These are phyloP conservation scores for Murina feae DNA, from an alignment of 2,113 vertebrate species.

Conservation along the genomic window DNA sequence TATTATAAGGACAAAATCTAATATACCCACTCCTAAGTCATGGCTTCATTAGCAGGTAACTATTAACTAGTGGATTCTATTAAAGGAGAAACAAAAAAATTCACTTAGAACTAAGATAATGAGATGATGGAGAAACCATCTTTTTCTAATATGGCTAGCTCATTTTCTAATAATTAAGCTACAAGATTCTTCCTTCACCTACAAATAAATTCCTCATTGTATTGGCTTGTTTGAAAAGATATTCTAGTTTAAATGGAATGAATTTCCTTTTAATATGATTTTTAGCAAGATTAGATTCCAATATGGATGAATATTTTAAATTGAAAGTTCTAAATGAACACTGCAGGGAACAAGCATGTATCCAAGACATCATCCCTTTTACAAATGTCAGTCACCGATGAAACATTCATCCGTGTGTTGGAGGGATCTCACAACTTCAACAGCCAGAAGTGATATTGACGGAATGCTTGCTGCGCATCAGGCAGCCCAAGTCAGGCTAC, in stretches of 20 bases:
- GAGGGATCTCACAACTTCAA: neutral
- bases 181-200: constrained; percentile 49
- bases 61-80: neutral
- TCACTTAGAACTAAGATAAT: neutral
- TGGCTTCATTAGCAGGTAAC: constrained; percentile 33
- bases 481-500: neutral
- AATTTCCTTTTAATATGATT: constrained; percentile 71
- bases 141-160: constrained; percentile 51
- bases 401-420: neutral
- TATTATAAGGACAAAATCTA: neutral
- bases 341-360: neutral
- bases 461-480: neutral
- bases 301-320: constrained; percentile 53
- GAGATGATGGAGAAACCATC: neutral
- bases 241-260: constrained; percentile 69
- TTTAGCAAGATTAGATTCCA: constrained; percentile 68
- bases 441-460: neutral
- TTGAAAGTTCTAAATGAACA: neutral
- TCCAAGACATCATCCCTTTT: neutral
- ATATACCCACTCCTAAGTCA: neutral
- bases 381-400: neutral
- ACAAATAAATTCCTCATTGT: constrained; percentile 70
- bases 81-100: constrained; percentile 37
- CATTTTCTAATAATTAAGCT: constrained; percentile 70
- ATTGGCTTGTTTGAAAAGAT: constrained; percentile 55